Base-by-base conservation (phyloP, 2,113 vertebrate genomes). In the Macquaria ambigua region DNA sequence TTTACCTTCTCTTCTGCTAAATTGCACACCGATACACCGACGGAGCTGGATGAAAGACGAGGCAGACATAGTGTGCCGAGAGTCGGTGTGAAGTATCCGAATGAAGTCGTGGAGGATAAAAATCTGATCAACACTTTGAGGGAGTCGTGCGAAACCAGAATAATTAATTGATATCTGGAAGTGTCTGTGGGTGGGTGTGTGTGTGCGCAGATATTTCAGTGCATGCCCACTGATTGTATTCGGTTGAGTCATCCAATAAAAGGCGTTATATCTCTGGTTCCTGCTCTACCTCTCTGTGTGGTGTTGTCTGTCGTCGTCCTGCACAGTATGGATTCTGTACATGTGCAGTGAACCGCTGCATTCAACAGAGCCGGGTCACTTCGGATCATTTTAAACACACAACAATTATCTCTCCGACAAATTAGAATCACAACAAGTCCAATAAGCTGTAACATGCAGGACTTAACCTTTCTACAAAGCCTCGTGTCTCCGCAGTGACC, bases 101-200 rank as follows among this genome's bases (percentile, higher is more conserved):
- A 59, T 50, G 43, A 55, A 39, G 50, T 59, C 23, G 3, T 3
- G 50, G 16, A 41, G 28, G 37, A 46, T 46, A 50, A 74, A 71
- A 82, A 80, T 64, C 41, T 64, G 68, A 76, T 62, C 48, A 79
- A 74, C 69, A 79, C 55, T 74, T 41, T 14, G 64, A 82, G 58
- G 66, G 58, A 87, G 74, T 71, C 16, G 74, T 80, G 83, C 53
- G 34, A 80, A 88, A 62, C 3, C 31, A 73, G 31, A 80, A 74
- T 86, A 75, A 88, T 82, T 72, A 74, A 86, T 62, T 86, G 80
- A 89, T 68, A 64, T 79, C 34, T 56, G 37, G 34, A 78, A 48
- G 73, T 58, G 72, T 78, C 14, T 75, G 81, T 81, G 63, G 9
- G 77, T 69, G 82, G 70, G 46, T 71, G 43, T 71, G 61, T 48